A percentile compares a stretch with the other conserved stretches of the same genome.
These are phyloP conservation scores for Lingula anatina DNA, from an alignment of 2,888 invertebrate genomes.

Conservation along the genomic window DNA sequence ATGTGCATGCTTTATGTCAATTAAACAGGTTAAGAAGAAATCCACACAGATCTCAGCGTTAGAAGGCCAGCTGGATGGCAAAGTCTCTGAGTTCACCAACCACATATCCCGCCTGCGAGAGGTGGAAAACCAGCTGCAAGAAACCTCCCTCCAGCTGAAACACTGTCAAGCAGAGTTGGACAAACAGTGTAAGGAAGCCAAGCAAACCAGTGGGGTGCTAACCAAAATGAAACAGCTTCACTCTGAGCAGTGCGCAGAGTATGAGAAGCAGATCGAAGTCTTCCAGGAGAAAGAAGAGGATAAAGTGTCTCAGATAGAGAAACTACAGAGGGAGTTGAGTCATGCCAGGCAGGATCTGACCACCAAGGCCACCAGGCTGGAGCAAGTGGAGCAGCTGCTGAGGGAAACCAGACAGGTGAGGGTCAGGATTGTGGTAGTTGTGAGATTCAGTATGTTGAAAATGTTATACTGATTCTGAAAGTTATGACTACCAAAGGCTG, in stretches of 20 bases:
- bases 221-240: constrained; percentile 25
- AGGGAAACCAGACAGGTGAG: neutral
- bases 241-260: constrained; percentile 30
- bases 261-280: constrained; percentile 34
- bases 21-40: constrained; percentile 35
- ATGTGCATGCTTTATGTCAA: too few relatives aligned
- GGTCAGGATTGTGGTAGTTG: neutral
- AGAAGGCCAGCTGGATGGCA: constrained; percentile 33
- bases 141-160: constrained; percentile 14
- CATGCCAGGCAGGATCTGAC: constrained; percentile 17
- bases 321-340: constrained; percentile 20
- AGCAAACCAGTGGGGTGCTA: constrained; percentile 10
- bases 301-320: constrained; percentile 13
- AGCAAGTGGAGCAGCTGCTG: constrained; percentile 1
- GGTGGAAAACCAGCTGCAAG: constrained; percentile 24
- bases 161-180: constrained; percentile 20
- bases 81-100: constrained; percentile 23
- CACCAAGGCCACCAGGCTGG: constrained; percentile 4
- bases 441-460: too few relatives aligned
- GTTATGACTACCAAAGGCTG: too few relatives aligned
- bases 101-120: constrained; percentile 23
- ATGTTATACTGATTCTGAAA: too few relatives aligned
- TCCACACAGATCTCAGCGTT: constrained; percentile 21
- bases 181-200: constrained; percentile 13
- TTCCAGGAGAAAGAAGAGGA: constrained; percentile 15